Evolutionary conservation across 2,113 vertebrate genomes (phyloP).

Genomic region (Xyrauchen texanus): DNA sequence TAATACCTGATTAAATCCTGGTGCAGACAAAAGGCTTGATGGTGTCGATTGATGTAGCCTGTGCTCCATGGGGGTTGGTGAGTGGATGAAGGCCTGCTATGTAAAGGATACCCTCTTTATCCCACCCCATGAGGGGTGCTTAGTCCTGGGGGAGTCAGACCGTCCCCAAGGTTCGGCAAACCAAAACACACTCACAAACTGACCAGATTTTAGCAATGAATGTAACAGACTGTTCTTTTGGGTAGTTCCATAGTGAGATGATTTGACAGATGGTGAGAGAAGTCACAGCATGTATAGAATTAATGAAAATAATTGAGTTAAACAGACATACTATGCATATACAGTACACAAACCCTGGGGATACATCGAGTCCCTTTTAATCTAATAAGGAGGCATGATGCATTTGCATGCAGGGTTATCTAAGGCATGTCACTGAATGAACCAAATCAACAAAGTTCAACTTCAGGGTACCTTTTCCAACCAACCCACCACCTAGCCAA

Average conservation of each 20-base stretch:
- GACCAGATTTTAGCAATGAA: conserved; percentile 66
- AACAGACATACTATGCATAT: conserved; percentile 31
- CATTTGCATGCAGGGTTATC: conserved; percentile 30
- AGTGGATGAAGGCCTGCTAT: conserved; percentile 91
- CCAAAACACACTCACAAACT: conserved; percentile 66
- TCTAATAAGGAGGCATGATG: not conserved
- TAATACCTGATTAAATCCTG: conserved; percentile 94
- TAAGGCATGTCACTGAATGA: conserved; percentile 16
- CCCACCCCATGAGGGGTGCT: conserved; percentile 89
- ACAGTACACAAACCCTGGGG: not conserved
- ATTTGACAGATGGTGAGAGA: conserved; percentile 55
- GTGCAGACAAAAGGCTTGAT: conserved; percentile 84
- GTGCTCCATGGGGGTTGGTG: conserved; percentile 79
- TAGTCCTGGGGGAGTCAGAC: conserved; percentile 87
- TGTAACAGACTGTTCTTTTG: conserved; percentile 62
- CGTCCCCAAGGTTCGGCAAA: conserved; percentile 81
- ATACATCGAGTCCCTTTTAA: not conserved
- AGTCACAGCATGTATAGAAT: conserved; percentile 41
- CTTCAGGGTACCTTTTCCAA: conserved; percentile 43
- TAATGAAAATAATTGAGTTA: conserved; percentile 45
- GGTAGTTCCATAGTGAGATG: conserved; percentile 39
- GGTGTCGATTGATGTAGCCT: conserved; percentile 91
- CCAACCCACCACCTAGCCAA: conserved; percentile 28
- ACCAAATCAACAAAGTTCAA: conserved; percentile 36
- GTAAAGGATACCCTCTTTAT: conserved; percentile 98